Base-by-base conservation (phyloP, 2,797 vertebrate genomes). In the Protosalanx chinensis region DNA sequence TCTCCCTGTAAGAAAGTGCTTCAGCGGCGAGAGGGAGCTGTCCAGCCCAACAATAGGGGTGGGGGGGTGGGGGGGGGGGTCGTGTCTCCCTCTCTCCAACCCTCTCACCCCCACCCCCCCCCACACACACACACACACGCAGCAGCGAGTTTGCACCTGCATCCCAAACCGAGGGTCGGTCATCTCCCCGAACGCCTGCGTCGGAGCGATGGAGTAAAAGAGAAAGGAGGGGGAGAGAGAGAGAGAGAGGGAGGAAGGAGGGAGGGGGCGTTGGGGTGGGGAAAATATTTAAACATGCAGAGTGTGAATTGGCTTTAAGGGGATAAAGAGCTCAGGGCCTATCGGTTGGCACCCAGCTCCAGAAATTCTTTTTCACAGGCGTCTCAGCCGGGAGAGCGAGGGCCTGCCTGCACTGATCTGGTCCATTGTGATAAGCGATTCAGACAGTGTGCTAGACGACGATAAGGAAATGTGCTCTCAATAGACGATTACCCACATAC, bases 251-350 rank as follows among this genome's bases (percentile, higher is more conserved):
- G 84, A 87, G 81, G 76, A 23, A 76, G 74, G 74, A 74, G 83
- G 84, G 85, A 83, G 81, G 78, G 76, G 78, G 71, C 69, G 72
- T 0, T 15, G 57, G 79, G 64, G 67, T 80, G 68, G 82, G 76
- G 76, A 81, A 88, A 89, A 88, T 88, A 90, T 89, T 87, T 84
- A 86, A 91, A 88, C 92, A 92, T 93, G 90, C 93, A 90, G 91
- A 91, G 88, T 89, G 90, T 95, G 94, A 93, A 94, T 95, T 94
- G 93, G 94, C 93, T 95, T 94, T 91, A 91, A 93, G 91, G 93
- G 92, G 89, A 92, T 92, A 87, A 93, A 93, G 91, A 92, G 92
- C 91, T 92, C 91, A 92, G 89, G 88, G 91, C 91, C 92, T 87
- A 91, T 78, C 90, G 83, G 87, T 90, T 93, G 91, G 92, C 92